A percentile compares a stretch with the other conserved stretches of the same genome.
Evolutionary conservation across 2,888 invertebrate genomes (phyloP).

Genomic region (Orthonevra nobilis): DNA sequence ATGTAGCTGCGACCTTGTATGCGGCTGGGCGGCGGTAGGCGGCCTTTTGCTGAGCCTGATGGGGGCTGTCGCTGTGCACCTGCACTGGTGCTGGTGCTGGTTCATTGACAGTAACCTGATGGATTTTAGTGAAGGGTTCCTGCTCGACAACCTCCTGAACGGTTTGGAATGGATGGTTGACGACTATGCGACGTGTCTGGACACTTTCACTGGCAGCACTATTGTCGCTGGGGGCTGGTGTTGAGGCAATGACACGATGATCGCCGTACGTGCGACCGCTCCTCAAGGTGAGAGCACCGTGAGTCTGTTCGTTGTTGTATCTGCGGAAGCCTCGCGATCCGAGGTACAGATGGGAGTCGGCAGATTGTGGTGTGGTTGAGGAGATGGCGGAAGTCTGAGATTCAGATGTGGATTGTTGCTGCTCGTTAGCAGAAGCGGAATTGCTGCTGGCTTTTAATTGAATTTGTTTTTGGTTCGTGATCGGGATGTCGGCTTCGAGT

Average conservation of each 20-base stretch:
- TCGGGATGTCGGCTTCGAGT: constrained; percentile 12
- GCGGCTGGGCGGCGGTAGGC: constrained; percentile 33
- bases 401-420: constrained; percentile 36
- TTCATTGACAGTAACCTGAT: constrained; percentile 82
- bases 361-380: constrained; percentile 41
- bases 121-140: constrained; percentile 83
- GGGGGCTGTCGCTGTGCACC: constrained; percentile 18
- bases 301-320: constrained; percentile 57
- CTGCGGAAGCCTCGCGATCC: constrained; percentile 31
- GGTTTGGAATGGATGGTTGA: constrained; percentile 83
- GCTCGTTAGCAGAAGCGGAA: constrained; percentile 7
- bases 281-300: constrained; percentile 56
- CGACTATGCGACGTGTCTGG: constrained; percentile 83
- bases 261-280: constrained; percentile 59
- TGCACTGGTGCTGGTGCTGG: constrained; percentile 81
- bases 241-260: constrained; percentile 82
- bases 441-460: constrained; percentile 21
- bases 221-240: constrained; percentile 81
- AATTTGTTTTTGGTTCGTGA: constrained; percentile 28
- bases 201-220: constrained; percentile 82
- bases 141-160: constrained; percentile 83
- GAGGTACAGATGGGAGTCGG: background rate
- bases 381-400: constrained; percentile 29
- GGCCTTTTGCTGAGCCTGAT: constrained; percentile 55
- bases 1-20: constrained; percentile 36